phyloP scores from a whole-genome alignment of 1,140 invertebrate genomes.

The Bombus confusus region DNA sequence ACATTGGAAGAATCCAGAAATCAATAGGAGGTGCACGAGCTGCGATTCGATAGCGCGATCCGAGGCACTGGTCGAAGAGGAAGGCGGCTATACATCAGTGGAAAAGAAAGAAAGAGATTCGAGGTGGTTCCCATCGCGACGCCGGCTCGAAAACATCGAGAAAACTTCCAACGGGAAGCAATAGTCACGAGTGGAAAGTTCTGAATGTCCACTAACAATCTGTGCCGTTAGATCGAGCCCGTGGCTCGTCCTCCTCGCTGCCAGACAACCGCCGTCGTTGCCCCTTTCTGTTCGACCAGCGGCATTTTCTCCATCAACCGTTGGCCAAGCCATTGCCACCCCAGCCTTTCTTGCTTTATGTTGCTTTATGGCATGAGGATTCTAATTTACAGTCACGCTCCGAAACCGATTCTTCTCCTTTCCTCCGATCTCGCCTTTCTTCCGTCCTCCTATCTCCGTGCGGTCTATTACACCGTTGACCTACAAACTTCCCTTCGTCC shows the following conservation, averaged over 20 bases:
- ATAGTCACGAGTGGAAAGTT: conserved; percentile 75
- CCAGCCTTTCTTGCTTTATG: conserved; percentile 31
- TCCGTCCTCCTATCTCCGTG: background rate
- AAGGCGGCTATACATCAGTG: conserved; percentile 2
- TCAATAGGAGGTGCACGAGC: background rate
- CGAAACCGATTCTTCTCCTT: conserved; percentile 1
- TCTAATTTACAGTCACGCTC: conserved; percentile 63
- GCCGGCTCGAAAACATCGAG: conserved; percentile 65
- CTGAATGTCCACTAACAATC: conserved; percentile 77
- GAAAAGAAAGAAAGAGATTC: background rate
- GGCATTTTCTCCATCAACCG: conserved; percentile 35
- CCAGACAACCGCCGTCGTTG: background rate
- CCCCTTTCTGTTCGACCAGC: background rate
- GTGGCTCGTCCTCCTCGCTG: background rate
- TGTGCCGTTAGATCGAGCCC: conserved; percentile 39
- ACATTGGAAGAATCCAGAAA: background rate
- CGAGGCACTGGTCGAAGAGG: background rate
- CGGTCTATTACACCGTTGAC: conserved; percentile 44
- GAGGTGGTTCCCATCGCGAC: conserved; percentile 27
- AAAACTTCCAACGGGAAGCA: conserved; percentile 67
- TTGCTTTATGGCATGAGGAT: conserved; percentile 50
- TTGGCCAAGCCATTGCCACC: conserved; percentile 28
- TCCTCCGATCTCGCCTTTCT: conserved; percentile 7
- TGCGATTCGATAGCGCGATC: conserved; percentile 12
- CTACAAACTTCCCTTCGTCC: conserved; percentile 27